phyloP scores from a whole-genome alignment of 2,797 vertebrate species.

The Delichon dasypus region DNA sequence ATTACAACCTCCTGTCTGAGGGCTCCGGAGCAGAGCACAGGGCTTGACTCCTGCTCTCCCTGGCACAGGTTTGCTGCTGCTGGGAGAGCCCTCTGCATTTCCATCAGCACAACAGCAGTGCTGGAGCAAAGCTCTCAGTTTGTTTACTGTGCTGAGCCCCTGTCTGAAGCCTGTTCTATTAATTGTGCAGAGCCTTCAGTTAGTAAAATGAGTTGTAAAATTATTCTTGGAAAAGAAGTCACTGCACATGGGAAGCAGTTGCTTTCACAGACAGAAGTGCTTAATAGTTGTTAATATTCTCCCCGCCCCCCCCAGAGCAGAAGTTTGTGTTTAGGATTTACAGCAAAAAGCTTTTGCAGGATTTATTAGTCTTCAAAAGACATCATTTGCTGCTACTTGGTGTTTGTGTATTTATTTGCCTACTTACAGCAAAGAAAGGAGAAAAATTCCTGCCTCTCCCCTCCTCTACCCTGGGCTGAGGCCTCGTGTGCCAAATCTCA shows the following conservation, averaged over 20 bases:
- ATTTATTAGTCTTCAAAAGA: conserved; percentile 47
- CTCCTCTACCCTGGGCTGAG: background rate
- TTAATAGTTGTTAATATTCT: conserved; percentile 15
- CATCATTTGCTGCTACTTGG: background rate
- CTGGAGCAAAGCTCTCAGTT: background rate
- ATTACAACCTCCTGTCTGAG: background rate
- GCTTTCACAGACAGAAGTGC: conserved; percentile 12
- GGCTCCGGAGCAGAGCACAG: background rate
- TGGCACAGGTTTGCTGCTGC: background rate
- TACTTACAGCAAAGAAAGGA: background rate
- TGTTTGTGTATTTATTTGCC: conserved; percentile 10
- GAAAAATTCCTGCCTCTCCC: background rate
- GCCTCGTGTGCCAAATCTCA: background rate
- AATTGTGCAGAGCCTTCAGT: background rate
- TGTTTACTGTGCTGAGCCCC: background rate
- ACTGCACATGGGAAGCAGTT: background rate
- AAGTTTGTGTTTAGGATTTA: conserved; percentile 29
- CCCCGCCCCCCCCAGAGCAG: background rate
- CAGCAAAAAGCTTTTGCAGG: conserved; percentile 1
- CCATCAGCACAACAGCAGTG: background rate
- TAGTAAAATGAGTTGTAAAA: conserved; percentile 27
- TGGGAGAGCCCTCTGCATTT: background rate
- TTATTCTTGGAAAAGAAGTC: conserved; percentile 24
- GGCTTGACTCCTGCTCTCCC: background rate
- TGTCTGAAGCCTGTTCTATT: background rate